These are phyloP conservation scores for Ceratotherium simum DNA, from an alignment of 2,113 vertebrate genomes.

Conservation along the genomic window DNA sequence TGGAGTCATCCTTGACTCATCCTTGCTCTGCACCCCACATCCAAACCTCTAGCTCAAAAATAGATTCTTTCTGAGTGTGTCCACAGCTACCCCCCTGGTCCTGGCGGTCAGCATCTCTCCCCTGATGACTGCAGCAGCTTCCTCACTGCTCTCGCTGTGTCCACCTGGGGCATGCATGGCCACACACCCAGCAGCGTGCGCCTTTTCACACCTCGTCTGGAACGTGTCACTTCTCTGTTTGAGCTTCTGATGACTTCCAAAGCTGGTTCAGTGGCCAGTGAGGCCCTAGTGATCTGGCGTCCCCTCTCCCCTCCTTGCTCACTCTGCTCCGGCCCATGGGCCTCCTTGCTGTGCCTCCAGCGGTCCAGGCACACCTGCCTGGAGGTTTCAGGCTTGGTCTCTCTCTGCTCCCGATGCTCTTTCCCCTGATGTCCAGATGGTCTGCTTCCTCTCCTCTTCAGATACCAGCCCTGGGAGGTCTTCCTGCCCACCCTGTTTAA, in stretches of 20 bases:
- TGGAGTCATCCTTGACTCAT: not conserved
- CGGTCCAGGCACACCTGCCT: not conserved
- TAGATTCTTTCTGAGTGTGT: not conserved
- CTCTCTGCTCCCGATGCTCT: not conserved
- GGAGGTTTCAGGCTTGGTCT: fast-evolving
- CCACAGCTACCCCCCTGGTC: no score
- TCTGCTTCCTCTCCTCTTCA: not conserved
- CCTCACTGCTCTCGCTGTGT: not conserved
- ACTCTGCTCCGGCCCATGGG: not conserved
- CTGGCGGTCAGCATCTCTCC: not conserved
- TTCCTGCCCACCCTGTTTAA: not conserved
- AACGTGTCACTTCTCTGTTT: not conserved
- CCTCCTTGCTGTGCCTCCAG: not conserved
- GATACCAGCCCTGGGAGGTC: not conserved
- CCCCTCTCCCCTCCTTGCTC: no score
- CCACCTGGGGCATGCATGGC: no score
- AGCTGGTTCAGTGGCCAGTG: fast-evolving
- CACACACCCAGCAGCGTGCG: not conserved
- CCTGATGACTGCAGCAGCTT: not conserved
- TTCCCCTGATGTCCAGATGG: not conserved
- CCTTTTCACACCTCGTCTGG: not conserved
- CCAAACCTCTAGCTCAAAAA: not conserved
- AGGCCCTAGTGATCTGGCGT: not conserved
- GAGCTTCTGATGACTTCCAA: not conserved
- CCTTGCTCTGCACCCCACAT: not conserved